Evolutionary conservation across 2,797 vertebrate genomes (phyloP), one percentile per base, ranked within the genome.

Genomic region (Poecilia wingei): DNA sequence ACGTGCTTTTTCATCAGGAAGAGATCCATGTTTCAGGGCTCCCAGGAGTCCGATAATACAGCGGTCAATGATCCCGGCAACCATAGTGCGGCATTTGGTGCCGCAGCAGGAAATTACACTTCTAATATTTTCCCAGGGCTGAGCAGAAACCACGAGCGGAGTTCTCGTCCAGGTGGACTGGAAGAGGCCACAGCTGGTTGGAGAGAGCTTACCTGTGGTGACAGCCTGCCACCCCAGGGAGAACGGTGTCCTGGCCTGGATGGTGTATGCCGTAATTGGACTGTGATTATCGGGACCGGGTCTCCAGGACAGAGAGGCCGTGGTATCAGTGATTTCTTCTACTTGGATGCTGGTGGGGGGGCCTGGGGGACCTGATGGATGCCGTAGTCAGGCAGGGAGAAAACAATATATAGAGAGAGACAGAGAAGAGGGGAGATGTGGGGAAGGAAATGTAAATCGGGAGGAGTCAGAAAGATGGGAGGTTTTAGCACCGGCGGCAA

Each of bases 201-300:
- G 89, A 92, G 83, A 89, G 81, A 83, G 83, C 94, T 92, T 96
- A 99, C 98, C 98, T 98, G 98, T 99, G 92, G 95, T 97, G 94
- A 98, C 97, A 12, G 97, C 97, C 92, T 99, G 98, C 98, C 98
- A 99, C 82, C 98, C 98, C 86, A 99, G 97, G 4, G 98, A 99
- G 94, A 98, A 99, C 0, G 98, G 98, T 8, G 98, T 99, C 91
- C 98, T 95, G 71, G 97, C 98, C 94, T 99, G 98, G 77, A 99
- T 96, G 57, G 96, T 95, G 69, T 97, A 98, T 87, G 95, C 96
- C 1, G 96, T 99, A 94, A 99, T 95, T 83, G 98, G 98, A 95
- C 98, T 99, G 94, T 98, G 98, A 96, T 99, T 99, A 96, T 99
- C 98, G 45, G 97, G 96, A 86, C 98, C 98, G 0, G 97, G 96